phyloP scores from a whole-genome alignment of 2,113 vertebrate species.

The Acanthochromis polyacanthus region DNA sequence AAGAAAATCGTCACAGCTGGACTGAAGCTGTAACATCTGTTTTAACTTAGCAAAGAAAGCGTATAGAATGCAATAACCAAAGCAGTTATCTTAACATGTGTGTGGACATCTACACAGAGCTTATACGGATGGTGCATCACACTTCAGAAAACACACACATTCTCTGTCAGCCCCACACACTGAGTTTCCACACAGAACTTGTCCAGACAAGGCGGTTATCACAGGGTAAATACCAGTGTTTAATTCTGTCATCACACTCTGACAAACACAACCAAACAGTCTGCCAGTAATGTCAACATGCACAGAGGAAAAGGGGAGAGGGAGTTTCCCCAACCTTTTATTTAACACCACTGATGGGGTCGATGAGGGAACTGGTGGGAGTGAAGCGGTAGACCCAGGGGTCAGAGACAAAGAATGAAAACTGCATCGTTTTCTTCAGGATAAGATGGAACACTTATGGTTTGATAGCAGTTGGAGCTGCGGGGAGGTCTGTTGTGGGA shows the following conservation, averaged over 20 bases:
- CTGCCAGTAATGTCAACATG: slow-evolving; percentile 75
- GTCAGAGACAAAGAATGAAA: slow-evolving; percentile 33
- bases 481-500: slow-evolving; percentile 57
- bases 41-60: slow-evolving; percentile 16
- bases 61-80: neutral
- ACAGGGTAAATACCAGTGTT: slow-evolving; percentile 69
- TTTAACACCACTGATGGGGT: slow-evolving; percentile 30
- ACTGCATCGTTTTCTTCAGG: slow-evolving; percentile 14
- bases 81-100: slow-evolving; percentile 29
- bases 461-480: slow-evolving; percentile 48
- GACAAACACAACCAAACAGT: slow-evolving; percentile 79
- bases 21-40: too few relatives aligned
- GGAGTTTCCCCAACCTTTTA: slow-evolving; percentile 62
- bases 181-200: slow-evolving; percentile 55
- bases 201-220: slow-evolving; percentile 73
- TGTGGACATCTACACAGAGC: neutral
- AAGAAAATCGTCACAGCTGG: too few relatives aligned
- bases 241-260: slow-evolving; percentile 74
- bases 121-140: slow-evolving; percentile 40
- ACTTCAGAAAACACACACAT: slow-evolving; percentile 1
- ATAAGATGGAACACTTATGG: slow-evolving; percentile 28
- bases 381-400: slow-evolving; percentile 6
- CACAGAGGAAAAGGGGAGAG: slow-evolving; percentile 14
- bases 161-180: slow-evolving; percentile 35
- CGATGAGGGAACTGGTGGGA: slow-evolving; percentile 10